Evolutionary conservation across 2,888 invertebrate genomes (phyloP), one percentile per base, ranked within the genome.

Genomic region (Megaustenia siamemsis): DNA sequence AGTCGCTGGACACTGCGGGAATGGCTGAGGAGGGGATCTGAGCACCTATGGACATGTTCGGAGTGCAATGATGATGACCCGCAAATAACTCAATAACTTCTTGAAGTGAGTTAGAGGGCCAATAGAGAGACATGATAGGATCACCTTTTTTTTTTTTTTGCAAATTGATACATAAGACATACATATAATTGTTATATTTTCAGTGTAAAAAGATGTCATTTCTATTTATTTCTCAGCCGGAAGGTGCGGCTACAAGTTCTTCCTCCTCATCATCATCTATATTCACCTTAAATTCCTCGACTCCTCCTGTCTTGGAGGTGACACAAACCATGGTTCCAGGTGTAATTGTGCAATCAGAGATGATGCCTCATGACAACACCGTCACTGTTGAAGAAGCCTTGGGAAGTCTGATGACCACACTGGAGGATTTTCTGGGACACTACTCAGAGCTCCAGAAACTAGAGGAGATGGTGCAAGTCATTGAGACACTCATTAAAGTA

Each of bases 341-440:
- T n/a, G 82, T 71, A 78, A 82, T 88, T 71, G 69, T 85, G 6
- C 87, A 87, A 83, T 81, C 81, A n/a, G 82, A 83, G 69, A 83
- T 83, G 81, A n/a, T 86, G 43, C 60, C 86, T 49, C 76, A 87
- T 53, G 89, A 90, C 38, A 88, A 89, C 77, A 89, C 90, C n/a
- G 85, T 88, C 56, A 91, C 90, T 43, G 89, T 94, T 75, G 93
- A 93, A 83, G 94, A 93, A 82, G 92, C 92, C 12, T 86, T 94
- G 77, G 91, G 92, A 82, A 92, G 89, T 85, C 88, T 94, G 83
- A 90, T 89, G 78, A 90, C 93, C 12, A 88, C 92, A 1, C 88
- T 94, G 78, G 94, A 94, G 89, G 94, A 95, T 89, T 94, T 94
- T 88, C 94, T 94, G 85, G 94, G 94, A 60, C 94, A 94, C 86